Evolutionary conservation across 2,113 vertebrate genomes (phyloP), one percentile per base, ranked within the genome.

Genomic region (Butorides virescens): DNA sequence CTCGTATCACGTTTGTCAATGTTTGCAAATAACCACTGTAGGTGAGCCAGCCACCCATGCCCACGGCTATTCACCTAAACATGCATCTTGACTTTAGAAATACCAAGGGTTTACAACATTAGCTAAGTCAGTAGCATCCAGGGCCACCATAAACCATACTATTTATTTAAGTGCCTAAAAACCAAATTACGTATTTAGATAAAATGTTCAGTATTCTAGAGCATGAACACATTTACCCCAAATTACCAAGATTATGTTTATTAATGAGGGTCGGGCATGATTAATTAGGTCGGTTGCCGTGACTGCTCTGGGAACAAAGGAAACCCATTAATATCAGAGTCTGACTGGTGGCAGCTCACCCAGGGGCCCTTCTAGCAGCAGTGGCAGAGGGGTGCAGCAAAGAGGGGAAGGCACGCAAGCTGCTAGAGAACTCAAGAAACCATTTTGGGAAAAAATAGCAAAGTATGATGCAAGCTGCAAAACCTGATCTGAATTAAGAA

Each of bases 401-500:
- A 73, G 21, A 73, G 10, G 7, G 15, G 27, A 53, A 91, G 42
- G 42, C 68, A 67, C 2, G 0, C 11, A 65, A 88, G 13, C 78
- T 77, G 27, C 32, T 46, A 27, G 10, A 66, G 30, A 89, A 15
- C 37, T 80, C 68, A 37, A 20, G 22, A 77, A 76, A 80, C 17
- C n/a, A 8, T 50, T 80, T 19, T n/a, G 29, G 34, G 53, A 29
- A 92, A 83, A 90, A 85, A 53, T 3, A 56, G 42, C 4, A 4
- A 83, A 62, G 16, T 37, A 36, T 76, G 71, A 88, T 0, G 10
- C n/a, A 83, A 73, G 27, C 53, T 90, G 49, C 34, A 86, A 93
- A 92, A 92, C 73, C 65, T 80, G 83, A 81, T 67, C 76, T 77
- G 86, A 93, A 92, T 86, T 92, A 84, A 77, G 15, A 86, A 74